Conservation (phyloP, 2,888 invertebrate genomes). For the Eledone cirrhosa region DNA sequence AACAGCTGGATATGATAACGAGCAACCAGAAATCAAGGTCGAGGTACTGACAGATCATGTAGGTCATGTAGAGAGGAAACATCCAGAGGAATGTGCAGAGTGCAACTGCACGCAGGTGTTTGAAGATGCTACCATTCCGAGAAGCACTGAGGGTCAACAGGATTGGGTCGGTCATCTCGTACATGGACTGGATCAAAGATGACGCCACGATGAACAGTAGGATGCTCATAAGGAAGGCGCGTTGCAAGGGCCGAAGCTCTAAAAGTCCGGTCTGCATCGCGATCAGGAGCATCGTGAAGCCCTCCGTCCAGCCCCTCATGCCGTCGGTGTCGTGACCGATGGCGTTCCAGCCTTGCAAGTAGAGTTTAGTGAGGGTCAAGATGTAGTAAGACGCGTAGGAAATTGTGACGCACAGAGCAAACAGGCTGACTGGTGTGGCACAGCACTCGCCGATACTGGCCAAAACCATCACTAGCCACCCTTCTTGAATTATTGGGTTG, state of each 20-base stretch:
- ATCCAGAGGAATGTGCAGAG: conserved; percentile 66
- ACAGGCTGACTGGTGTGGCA: conserved; percentile 69
- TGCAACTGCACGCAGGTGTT: conserved; percentile 66
- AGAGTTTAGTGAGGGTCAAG: conserved; percentile 66
- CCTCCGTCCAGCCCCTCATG: conserved; percentile 69
- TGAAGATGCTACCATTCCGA: conserved; percentile 60
- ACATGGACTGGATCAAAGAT: conserved; percentile 71
- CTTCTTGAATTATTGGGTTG: conserved; percentile 58
- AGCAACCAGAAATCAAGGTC: conserved; percentile 70
- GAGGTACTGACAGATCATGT: conserved; percentile 67
- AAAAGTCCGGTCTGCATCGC: conserved; percentile 70
- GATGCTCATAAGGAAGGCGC: conserved; percentile 70
- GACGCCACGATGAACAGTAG: conserved; percentile 71
- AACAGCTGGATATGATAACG: conserved; percentile 70
- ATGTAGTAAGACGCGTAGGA: conserved; percentile 68
- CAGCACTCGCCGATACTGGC: conserved; percentile 67
- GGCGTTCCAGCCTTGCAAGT: conserved; percentile 65
- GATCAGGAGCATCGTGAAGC: conserved; percentile 70
- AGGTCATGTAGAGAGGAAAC: conserved; percentile 68
- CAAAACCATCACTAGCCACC: conserved; percentile 65
- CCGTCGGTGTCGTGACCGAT: conserved; percentile 60
- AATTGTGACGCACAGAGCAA: conserved; percentile 69
- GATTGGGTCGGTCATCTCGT: conserved; percentile 70
- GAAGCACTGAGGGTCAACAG: conserved; percentile 69
- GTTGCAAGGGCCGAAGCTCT: conserved; percentile 68